Percentiles rank a stretch among this genome's conserved stretches.
These are phyloP conservation scores for Agonopterix heracliana DNA, from an alignment of 2,888 invertebrate species.

Conservation along the genomic window DNA sequence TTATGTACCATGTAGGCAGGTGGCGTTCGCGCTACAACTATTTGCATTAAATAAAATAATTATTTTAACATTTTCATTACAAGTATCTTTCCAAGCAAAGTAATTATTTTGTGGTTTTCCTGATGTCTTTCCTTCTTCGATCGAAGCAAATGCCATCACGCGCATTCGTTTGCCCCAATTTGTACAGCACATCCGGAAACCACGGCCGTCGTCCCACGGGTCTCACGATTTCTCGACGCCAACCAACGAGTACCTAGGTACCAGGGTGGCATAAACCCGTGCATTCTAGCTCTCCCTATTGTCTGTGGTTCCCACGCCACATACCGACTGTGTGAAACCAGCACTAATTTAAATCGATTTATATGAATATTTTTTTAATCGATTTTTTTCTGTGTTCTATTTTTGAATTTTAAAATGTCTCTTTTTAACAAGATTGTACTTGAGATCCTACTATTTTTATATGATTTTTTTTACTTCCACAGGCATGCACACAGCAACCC, in stretches of 20 bases:
- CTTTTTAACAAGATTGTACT: no score
- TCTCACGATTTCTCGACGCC: slow-evolving; percentile 52
- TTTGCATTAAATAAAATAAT: no score
- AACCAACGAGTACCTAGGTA: slow-evolving; percentile 10
- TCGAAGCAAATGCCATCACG: slow-evolving; percentile 13
- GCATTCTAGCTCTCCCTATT: slow-evolving; percentile 45
- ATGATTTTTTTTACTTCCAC: no score
- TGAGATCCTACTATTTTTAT: no score
- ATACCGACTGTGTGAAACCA: slow-evolving; percentile 26
- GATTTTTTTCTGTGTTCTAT: no score
- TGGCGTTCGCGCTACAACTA: slow-evolving; percentile 1
- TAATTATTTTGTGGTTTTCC: no score
- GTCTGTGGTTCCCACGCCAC: slow-evolving; percentile 51
- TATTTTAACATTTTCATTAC: no score
- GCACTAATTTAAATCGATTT: slow-evolving; percentile 40
- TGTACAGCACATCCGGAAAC: slow-evolving; percentile 16
- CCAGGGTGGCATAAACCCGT: slow-evolving; percentile 28
- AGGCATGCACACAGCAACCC: no score
- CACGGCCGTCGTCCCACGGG: slow-evolving; percentile 19
- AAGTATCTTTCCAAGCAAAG: no score
- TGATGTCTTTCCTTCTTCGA: no score
- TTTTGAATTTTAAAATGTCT: no score
- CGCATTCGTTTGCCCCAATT: slow-evolving; percentile 26
- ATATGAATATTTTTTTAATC: slow-evolving; percentile 31
- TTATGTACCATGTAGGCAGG: slow-evolving; percentile 28